Base-by-base conservation (phyloP, 1,140 invertebrate species). In the Stenopsyche tienmushanensis region DNA sequence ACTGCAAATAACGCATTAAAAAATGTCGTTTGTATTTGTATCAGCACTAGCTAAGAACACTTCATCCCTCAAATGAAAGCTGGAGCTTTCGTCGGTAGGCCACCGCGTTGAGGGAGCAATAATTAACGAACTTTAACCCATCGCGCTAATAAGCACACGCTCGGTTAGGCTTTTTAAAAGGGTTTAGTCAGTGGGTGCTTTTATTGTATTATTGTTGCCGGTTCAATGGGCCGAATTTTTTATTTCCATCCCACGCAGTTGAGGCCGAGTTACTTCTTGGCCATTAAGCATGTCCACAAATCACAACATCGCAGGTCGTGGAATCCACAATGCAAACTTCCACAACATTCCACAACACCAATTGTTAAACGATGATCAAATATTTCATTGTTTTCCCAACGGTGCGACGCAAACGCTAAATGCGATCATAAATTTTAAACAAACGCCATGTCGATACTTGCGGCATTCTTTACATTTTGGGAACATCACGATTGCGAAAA, bases 271-370 rank as follows among this genome's bases (percentile, higher is more conserved):
- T 59, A 69, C 26, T 69, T 69, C 63, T 64, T 42, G 54, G 53
- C 67, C 67, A 69, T 69, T 69, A 65, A 55, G 21, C 52, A 10
- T 42, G 41, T 49, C 55, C 67, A 69, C 67, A 65, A 69, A 69
- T 69, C 67, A 69, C 62, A 45, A 44, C 54, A 15, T 62, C 53
- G 50, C 55, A 29, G 41, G 59, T 52, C 24, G 17, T 20, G 45
- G 29, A 13, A 15, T 21, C 20, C 5, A 34, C 29, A 13, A 34
- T 13, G 5, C 29, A 34, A 34, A 34, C 5, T 34, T 34, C 5
- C 29, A 5, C 29, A 5, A 13, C 29, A 34, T 34, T 34, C 29
- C 29, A 5, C 29, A 34, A 13, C n/a, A n/a, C 21, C 47, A 50
- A 50, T 50, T 18, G 18, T 18, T n/a, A n/a, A n/a, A n/a, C n/a